A percentile compares a stretch with the other conserved stretches of the same genome.
Conservation (phyloP, 2,888 invertebrate genomes). For the Monoplex corrugatus region DNA sequence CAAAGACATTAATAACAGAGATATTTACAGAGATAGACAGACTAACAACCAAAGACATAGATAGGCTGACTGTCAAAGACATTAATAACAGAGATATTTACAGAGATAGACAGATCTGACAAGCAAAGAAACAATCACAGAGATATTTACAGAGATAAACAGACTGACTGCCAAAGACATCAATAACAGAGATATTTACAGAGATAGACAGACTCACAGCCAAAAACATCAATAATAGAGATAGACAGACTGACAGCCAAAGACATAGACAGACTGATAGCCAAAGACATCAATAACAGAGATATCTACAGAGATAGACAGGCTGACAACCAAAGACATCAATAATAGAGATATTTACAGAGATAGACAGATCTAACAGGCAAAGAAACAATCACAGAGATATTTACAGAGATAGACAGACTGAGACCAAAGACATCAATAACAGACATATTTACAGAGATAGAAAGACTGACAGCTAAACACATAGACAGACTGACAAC, state of each 20-base stretch:
- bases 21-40: neutral
- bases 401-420: conserved; percentile 14
- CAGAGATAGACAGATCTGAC: neutral
- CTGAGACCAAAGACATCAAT: too few species aligned
- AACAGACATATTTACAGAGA: too few species aligned
- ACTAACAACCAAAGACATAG: too few species aligned
- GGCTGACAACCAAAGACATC: too few species aligned
- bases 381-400: too few species aligned
- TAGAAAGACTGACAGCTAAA: neutral
- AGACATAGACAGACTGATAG: neutral
- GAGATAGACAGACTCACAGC: neutral
- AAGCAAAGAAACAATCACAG: too few species aligned
- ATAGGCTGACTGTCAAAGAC: too few species aligned
- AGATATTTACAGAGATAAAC: too few species aligned
- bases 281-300: neutral
- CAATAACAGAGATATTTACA: neutral
- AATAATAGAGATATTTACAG: neutral
- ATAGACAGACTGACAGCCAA: neutral
- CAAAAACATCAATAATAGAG: neutral
- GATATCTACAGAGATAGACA: neutral
- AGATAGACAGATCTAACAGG: neutral
- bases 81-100: too few species aligned
- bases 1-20: too few species aligned
- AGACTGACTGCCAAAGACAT: neutral
- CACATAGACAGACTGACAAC: too few species aligned